Evolutionary conservation across 2,797 vertebrate genomes (phyloP), one percentile per base, ranked within the genome.

Genomic region (Meriones psammophilus): DNA sequence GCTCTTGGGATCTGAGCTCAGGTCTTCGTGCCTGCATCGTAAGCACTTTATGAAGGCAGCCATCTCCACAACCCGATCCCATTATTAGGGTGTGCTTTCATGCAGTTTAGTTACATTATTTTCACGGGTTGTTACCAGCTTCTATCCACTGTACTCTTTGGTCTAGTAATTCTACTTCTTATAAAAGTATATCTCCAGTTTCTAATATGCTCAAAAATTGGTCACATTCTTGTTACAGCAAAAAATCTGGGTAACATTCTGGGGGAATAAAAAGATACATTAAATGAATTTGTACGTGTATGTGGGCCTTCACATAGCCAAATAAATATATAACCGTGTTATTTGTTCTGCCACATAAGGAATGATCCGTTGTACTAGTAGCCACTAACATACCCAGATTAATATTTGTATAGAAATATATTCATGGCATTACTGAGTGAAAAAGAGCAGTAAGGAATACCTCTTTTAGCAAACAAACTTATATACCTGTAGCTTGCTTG

Each of bases 61-160:
- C 30, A 33, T 71, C 24, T 39, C 24, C 8, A 14, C 15, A 88
- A 17, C n/a, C n/a, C 3, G 30, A 10, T 28, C 58, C 73, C 20
- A 89, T 58, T 87, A 66, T 50, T n/a, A 60, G 17, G n/a, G 54
- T 96, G 14, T 18, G 2, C 71, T 86, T 94, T 95, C 91, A 58
- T 89, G 64, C 80, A 18, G 2, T 69, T 94, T 89, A n/a, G 30
- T 92, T 88, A 46, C 76, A 92, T 87, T 93, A 30, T 90, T 88
- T 90, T 88, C 12, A 69, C 73, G 39, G 22, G 33, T 42, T 89
- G 8, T 91, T 95, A 68, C 88, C 56, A 88, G 3, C 64, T 88
- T 91, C 46, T 89, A 71, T 54, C 26, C 33, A 80, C 20, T 78
- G 2, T 81, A 74, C 3, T 71, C 64, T 94, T 95, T 91, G 79